phyloP scores from a whole-genome alignment of 37 sponge, comb jelly and placozoan species.

The Agelas oroides region DNA sequence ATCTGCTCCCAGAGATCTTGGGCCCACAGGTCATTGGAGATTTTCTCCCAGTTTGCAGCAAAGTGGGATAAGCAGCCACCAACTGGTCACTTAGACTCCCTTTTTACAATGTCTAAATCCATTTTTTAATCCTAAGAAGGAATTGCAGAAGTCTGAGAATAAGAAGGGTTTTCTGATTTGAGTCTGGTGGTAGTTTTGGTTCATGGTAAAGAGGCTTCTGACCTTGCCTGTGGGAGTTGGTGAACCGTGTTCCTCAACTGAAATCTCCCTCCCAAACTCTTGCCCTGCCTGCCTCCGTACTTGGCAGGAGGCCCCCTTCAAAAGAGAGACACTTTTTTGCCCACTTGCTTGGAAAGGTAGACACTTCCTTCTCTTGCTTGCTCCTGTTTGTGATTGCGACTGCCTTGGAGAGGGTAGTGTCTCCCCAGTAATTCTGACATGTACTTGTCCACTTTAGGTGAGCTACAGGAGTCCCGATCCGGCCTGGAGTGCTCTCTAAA shows the following conservation, averaged over 20 bases:
- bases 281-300: constrained; percentile 52
- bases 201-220: constrained; percentile 5
- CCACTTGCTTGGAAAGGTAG: not conserved
- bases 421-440: too few relatives aligned
- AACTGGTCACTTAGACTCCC: not conserved
- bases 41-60: not conserved
- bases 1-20: not conserved
- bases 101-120: not conserved
- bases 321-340: constrained; percentile 7
- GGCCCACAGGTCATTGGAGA: constrained; percentile 11
- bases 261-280: not conserved
- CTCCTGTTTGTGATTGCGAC: constrained; percentile 24
- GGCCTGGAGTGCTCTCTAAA: constrained; percentile 40
- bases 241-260: not conserved
- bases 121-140: not conserved
- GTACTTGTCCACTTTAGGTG: constrained; percentile 26
- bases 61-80: not conserved
- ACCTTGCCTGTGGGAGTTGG: not conserved
- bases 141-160: not conserved
- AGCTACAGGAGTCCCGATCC: constrained; percentile 6
- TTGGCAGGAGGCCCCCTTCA: constrained; percentile 44
- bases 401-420: constrained; percentile 21
- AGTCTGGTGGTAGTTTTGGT: not conserved
- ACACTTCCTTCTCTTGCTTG: not conserved
- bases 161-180: not conserved